phyloP scores from a whole-genome alignment of 2,797 vertebrate species.

The Kryptopterus vitreolus region DNA sequence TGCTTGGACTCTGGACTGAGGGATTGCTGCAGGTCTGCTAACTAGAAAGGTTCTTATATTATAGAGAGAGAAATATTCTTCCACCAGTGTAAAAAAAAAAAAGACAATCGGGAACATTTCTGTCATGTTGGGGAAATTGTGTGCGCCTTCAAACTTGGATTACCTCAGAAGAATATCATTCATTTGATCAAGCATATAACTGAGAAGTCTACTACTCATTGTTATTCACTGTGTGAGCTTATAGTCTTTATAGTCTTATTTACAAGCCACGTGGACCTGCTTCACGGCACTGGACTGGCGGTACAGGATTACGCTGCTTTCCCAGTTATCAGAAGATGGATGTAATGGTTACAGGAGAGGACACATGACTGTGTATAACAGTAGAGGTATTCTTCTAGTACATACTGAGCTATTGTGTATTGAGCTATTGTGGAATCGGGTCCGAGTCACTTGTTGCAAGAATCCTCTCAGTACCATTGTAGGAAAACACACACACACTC shows the following conservation, averaged over 20 bases:
- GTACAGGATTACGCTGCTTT: background rate
- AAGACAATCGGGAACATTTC: background rate
- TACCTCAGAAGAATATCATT: background rate
- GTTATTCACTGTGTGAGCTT: background rate
- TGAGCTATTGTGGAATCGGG: background rate
- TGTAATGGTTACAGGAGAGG: background rate
- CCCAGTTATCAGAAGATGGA: slow-evolving; percentile 6
- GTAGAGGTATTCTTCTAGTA: slow-evolving; percentile 28
- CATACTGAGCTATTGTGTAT: slow-evolving; percentile 28
- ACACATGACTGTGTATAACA: slow-evolving; percentile 5
- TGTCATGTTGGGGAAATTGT: background rate
- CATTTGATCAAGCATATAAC: background rate
- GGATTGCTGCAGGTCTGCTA: slow-evolving; percentile 53
- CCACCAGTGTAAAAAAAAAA: background rate
- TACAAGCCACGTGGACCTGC: background rate
- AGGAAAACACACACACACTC: background rate
- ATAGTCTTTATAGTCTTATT: background rate
- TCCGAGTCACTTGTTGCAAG: background rate
- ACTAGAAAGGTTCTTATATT: background rate
- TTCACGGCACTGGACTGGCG: background rate
- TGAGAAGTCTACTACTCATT: background rate
- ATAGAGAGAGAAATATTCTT: background rate
- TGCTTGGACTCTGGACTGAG: slow-evolving; percentile 58
- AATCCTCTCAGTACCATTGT: slow-evolving; percentile 38
- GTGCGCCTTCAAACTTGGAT: background rate